These are phyloP conservation scores for Thysanoteuthis rhombus DNA, from an alignment of 2,888 invertebrate genomes.

Conservation along the genomic window DNA sequence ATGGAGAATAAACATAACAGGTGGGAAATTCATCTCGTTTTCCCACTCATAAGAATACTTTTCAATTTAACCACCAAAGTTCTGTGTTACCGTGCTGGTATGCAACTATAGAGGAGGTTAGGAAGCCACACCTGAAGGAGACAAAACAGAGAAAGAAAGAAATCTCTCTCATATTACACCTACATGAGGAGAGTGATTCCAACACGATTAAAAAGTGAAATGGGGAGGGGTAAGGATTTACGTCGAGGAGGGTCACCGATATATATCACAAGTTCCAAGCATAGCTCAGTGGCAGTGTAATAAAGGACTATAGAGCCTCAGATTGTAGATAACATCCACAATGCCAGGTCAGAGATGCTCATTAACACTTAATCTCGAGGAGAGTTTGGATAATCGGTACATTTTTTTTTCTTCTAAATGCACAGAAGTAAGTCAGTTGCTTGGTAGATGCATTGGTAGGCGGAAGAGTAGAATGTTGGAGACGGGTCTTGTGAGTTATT, in stretches of 20 bases:
- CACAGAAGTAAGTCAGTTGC: neutral
- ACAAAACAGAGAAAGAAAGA: neutral
- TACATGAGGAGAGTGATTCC: neutral
- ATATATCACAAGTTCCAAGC: no score
- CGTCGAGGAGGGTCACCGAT: neutral
- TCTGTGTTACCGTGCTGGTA: neutral
- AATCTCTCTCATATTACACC: neutral
- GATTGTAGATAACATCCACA: no score
- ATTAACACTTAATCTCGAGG: neutral
- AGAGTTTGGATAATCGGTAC: neutral
- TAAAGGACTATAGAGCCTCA: no score
- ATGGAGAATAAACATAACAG: neutral
- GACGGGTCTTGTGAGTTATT: neutral
- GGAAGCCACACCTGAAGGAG: neutral
- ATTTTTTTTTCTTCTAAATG: neutral
- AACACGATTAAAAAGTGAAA: neutral
- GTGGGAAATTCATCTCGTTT: neutral
- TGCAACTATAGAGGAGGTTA: neutral
- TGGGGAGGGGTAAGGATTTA: neutral
- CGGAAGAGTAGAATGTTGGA: neutral
- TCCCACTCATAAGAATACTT: neutral
- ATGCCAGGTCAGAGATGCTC: no score
- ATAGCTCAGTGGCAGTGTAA: no score
- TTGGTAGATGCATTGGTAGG: neutral
- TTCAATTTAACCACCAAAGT: neutral